Evolutionary conservation across 1,140 invertebrate species (phyloP).

Genomic region (Copidosoma floridanum): DNA sequence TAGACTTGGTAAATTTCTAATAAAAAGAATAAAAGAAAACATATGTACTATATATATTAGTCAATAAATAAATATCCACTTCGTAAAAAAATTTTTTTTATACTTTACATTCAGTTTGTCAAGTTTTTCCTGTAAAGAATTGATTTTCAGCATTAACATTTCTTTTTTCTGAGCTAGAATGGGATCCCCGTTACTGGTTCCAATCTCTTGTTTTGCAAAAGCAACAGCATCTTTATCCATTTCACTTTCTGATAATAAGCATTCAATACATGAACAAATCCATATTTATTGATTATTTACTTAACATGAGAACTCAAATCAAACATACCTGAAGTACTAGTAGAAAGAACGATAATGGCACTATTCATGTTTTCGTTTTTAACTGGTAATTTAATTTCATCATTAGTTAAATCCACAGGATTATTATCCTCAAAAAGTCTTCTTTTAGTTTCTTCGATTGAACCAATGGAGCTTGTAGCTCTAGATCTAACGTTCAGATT

Average conservation of each 20-base stretch:
- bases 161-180: constrained; percentile 33
- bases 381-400: background rate
- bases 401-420: background rate
- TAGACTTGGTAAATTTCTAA: constrained; percentile 53
- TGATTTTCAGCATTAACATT: constrained; percentile 24
- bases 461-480: too few relatives aligned
- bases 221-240: constrained; percentile 10
- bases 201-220: constrained; percentile 29
- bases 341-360: constrained; percentile 11
- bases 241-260: constrained; percentile 15
- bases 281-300: too few relatives aligned
- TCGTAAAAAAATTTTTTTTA: constrained; percentile 1
- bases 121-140: constrained; percentile 31
- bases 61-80: constrained; percentile 12
- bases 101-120: constrained; percentile 35
- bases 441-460: background rate
- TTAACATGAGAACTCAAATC: too few relatives aligned
- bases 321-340: constrained; percentile 16
- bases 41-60: background rate
- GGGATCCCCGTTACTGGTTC: constrained; percentile 31
- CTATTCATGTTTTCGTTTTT: background rate
- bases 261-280: too few relatives aligned
- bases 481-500: too few relatives aligned
- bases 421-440: too few relatives aligned
- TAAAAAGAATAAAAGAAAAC: constrained; percentile 21